phyloP scores from a whole-genome alignment of 2,888 invertebrate genomes.

The Bombylius discolor region DNA sequence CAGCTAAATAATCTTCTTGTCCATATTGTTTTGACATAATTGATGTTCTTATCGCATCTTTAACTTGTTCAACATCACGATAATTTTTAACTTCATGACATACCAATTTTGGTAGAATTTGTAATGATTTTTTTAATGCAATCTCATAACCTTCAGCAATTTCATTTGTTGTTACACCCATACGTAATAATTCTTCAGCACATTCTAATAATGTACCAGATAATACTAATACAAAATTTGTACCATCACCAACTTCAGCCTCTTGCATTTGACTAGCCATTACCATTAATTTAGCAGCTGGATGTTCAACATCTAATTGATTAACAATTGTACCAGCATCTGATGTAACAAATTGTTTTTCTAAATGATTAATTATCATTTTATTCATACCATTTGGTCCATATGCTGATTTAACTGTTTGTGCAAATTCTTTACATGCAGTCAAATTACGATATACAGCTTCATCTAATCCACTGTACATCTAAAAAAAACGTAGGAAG shows the following conservation, averaged over 20 bases:
- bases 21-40: constrained; percentile 98
- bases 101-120: constrained; percentile 72
- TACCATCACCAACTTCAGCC: constrained; percentile 96
- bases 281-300: constrained; percentile 93
- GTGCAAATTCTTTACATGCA: constrained; percentile 91
- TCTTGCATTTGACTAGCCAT: constrained; percentile 98
- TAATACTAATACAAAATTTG: constrained; percentile 93
- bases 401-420: constrained; percentile 86
- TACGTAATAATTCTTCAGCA: constrained; percentile 80
- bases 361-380: constrained; percentile 98
- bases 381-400: constrained; percentile 99
- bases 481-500: constrained; percentile 33
- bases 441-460: constrained; percentile 90
- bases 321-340: constrained; percentile 97
- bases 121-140: constrained; percentile 76
- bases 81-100: constrained; percentile 61
- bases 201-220: constrained; percentile 84
- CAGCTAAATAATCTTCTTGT: constrained; percentile 83
- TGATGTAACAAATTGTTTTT: constrained; percentile 96
- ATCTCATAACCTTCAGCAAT: constrained; percentile 90
- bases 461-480: constrained; percentile 88
- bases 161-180: constrained; percentile 95
- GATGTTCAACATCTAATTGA: constrained; percentile 94
- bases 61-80: constrained; percentile 53
- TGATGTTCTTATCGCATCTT: constrained; percentile 60